Conservation (phyloP, 2,113 vertebrate species). For the Motacilla tschutschensis region DNA sequence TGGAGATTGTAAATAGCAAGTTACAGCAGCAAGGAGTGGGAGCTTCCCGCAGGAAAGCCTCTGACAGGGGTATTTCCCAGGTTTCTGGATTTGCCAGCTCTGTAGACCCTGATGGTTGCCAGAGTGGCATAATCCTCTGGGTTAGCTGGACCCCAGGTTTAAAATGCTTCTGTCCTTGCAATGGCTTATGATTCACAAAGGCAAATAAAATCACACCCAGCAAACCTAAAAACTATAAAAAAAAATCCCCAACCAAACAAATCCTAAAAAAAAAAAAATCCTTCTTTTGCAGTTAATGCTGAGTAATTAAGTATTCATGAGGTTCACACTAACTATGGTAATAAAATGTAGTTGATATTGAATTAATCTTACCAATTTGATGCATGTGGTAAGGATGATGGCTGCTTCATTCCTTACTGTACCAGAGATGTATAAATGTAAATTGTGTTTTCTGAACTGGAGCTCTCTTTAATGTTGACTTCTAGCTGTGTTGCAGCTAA, state of each 20-base stretch:
- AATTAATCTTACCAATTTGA: slow-evolving; percentile 40
- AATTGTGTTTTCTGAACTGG: slow-evolving; percentile 42
- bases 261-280: neutral
- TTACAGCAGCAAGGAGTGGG: neutral
- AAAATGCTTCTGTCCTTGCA: neutral
- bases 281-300: neutral
- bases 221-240: neutral
- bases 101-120: neutral
- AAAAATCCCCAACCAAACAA: neutral
- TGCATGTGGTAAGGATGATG: slow-evolving; percentile 49
- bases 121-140: neutral
- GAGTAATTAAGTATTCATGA: neutral
- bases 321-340: neutral
- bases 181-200: neutral
- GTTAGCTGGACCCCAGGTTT: neutral
- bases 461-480: slow-evolving; percentile 62
- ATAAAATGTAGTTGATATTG: slow-evolving; percentile 1
- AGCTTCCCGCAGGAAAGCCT: neutral
- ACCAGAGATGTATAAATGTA: slow-evolving; percentile 56
- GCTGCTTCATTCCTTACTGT: slow-evolving; percentile 44
- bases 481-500: slow-evolving; percentile 59
- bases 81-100: neutral
- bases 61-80: neutral
- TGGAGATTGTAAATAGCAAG: neutral
- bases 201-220: neutral